A percentile compares a stretch with the other conserved stretches of the same genome.
Conservation (phyloP, 1,140 invertebrate genomes). For the Papilio xuthus region DNA sequence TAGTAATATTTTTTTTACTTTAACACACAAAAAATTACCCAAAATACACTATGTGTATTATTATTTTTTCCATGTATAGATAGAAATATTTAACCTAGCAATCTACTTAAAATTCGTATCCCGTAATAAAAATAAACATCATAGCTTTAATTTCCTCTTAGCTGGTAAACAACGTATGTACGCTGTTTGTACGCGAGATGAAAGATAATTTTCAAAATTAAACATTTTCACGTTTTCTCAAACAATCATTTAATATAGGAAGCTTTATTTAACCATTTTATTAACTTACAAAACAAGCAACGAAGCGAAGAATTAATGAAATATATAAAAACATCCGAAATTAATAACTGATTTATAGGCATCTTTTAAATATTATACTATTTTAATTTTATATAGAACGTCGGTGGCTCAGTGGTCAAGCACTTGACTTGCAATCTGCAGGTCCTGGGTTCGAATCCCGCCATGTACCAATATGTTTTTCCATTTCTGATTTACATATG, state of each 20-base stretch:
- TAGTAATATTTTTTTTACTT: too few species aligned
- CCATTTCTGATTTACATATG: too few species aligned
- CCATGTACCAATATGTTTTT: too few species aligned
- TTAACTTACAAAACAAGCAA: slow-evolving; percentile 10
- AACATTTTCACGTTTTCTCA: slow-evolving; percentile 31
- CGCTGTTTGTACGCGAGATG: slow-evolving; percentile 36
- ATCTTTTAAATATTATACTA: background rate
- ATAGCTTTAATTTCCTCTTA: slow-evolving; percentile 54
- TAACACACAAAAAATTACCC: too few species aligned
- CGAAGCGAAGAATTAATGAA: background rate
- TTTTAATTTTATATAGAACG: too few species aligned
- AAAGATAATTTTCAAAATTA: slow-evolving; percentile 34
- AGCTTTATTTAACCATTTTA: slow-evolving; percentile 22
- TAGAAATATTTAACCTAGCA: slow-evolving; percentile 11
- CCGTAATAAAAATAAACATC: slow-evolving; percentile 58
- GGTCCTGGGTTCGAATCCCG: too few species aligned
- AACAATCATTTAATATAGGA: slow-evolving; percentile 25
- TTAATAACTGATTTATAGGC: background rate
- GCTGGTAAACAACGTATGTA: slow-evolving; percentile 44
- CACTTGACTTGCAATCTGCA: too few species aligned
- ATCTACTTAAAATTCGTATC: slow-evolving; percentile 44
- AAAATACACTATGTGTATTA: too few species aligned
- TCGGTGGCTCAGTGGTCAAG: too few species aligned
- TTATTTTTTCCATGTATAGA: too few species aligned
- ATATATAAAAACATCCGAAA: background rate